These are phyloP conservation scores for Eurosta solidaginis DNA, from an alignment of 1,140 invertebrate genomes.

Conservation along the genomic window DNA sequence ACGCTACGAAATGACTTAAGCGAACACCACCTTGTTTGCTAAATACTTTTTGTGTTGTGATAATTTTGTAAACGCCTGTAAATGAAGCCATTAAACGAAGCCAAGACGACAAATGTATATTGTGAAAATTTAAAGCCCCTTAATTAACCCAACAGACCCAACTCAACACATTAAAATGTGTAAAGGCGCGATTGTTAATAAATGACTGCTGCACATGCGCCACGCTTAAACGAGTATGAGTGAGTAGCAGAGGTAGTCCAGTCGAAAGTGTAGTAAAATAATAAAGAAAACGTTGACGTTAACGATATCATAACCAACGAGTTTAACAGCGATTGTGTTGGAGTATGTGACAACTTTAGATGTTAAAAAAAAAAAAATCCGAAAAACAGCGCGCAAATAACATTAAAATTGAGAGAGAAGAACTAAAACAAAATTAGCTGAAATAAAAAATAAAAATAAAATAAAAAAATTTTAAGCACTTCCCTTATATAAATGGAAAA, in stretches of 20 bases:
- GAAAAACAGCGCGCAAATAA: background rate
- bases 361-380: background rate
- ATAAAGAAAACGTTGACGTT: background rate
- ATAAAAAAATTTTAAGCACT: background rate
- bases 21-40: background rate
- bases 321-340: background rate
- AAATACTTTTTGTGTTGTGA: background rate
- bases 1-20: background rate
- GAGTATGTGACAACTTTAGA: background rate
- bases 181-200: background rate
- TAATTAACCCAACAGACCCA: background rate
- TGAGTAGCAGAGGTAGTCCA: no score
- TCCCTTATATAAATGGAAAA: no score
- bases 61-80: background rate
- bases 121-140: conserved; percentile 1
- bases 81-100: conserved; percentile 9
- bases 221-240: no score
- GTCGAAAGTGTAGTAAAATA: no score
- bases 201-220: conserved; percentile 13
- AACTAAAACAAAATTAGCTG: background rate
- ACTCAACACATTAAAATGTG: background rate
- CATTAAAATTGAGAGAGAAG: background rate
- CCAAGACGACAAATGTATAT: background rate
- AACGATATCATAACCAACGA: background rate
- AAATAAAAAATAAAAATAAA: background rate